Percentiles rank a stretch among this genome's conserved stretches.
These are phyloP conservation scores for Sinella curviseta DNA, from an alignment of 1,140 invertebrate genomes.

Conservation along the genomic window DNA sequence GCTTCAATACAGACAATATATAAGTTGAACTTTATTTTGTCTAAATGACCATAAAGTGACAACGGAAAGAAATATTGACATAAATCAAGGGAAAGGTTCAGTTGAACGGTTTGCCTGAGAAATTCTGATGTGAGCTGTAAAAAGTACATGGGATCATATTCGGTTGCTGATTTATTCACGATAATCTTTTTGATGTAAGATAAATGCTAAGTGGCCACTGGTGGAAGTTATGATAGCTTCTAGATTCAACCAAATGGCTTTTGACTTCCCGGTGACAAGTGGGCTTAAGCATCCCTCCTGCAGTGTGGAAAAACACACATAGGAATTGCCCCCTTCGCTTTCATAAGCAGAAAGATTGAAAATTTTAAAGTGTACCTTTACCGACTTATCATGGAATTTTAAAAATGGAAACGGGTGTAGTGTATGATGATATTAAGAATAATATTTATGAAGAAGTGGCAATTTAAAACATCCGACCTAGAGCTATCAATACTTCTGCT, in stretches of 20 bases:
- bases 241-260: background rate
- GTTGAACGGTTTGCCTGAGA: too few species aligned
- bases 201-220: conserved; percentile 7
- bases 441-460: too few species aligned
- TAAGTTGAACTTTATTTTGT: too few species aligned
- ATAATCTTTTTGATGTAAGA: conserved; percentile 24
- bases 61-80: too few species aligned
- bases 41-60: too few species aligned
- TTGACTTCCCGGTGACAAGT: conserved; percentile 13
- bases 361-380: background rate
- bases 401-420: too few species aligned
- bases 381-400: too few species aligned
- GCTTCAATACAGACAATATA: too few species aligned
- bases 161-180: background rate
- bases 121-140: too few species aligned
- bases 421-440: too few species aligned
- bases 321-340: background rate
- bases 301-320: background rate
- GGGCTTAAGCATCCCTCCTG: background rate
- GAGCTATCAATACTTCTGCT: too few species aligned
- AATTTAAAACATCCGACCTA: conserved; percentile 4
- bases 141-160: background rate
- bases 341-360: background rate
- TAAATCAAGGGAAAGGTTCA: too few species aligned
- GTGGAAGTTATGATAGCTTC: conserved; percentile 4